These are phyloP conservation scores for Unio pictorum DNA, from an alignment of 2,888 invertebrate genomes.

Conservation along the genomic window DNA sequence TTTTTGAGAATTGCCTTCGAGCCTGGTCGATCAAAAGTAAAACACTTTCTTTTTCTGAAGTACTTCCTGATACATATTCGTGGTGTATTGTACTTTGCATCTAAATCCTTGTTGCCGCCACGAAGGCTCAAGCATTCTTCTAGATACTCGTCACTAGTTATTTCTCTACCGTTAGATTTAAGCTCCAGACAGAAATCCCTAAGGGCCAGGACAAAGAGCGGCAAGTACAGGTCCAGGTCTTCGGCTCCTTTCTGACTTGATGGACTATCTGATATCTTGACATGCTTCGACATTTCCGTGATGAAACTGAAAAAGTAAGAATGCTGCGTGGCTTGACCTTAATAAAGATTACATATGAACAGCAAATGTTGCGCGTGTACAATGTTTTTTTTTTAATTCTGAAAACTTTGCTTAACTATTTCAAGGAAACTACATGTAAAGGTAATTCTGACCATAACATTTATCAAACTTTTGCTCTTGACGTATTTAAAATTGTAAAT, in stretches of 20 bases:
- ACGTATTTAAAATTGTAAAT: too few species aligned
- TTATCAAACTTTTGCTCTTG: too few species aligned
- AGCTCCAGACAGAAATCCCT: conserved; percentile 11
- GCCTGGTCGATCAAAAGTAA: conserved; percentile 9
- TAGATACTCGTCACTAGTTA: conserved; percentile 10
- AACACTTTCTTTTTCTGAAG: conserved; percentile 10
- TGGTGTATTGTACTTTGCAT: conserved; percentile 8
- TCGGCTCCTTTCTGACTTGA: neutral
- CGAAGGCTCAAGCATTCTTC: conserved; percentile 5
- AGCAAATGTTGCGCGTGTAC: too few species aligned
- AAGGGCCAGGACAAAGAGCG: conserved; percentile 7
- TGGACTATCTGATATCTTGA: neutral
- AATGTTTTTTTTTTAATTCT: too few species aligned
- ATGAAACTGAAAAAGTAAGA: conserved; percentile 1
- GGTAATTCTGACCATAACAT: too few species aligned
- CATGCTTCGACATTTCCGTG: conserved; percentile 8
- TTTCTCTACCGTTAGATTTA: conserved; percentile 5
- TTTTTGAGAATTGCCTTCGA: neutral
- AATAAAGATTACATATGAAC: too few species aligned
- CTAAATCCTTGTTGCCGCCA: neutral
- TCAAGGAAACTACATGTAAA: too few species aligned
- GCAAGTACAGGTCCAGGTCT: conserved; percentile 7
- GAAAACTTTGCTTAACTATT: too few species aligned
- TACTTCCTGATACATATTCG: conserved; percentile 7
- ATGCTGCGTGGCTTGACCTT: too few species aligned